phyloP scores from a whole-genome alignment of 2,113 vertebrate species.

The Columbina picui region DNA sequence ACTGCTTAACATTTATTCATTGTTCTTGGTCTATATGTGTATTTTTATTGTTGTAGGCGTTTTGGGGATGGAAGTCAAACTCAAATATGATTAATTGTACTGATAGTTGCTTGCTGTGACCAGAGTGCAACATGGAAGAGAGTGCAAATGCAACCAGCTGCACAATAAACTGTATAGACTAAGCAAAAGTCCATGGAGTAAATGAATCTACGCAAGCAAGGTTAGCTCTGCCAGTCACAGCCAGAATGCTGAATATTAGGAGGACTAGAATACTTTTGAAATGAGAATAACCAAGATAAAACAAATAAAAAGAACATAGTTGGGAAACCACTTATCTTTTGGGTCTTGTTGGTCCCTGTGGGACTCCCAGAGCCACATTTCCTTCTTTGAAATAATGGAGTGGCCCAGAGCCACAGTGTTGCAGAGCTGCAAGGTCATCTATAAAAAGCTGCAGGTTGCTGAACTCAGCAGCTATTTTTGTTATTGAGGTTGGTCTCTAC shows the following conservation, averaged over 20 bases:
- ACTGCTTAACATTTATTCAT: neutral
- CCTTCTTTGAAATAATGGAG: constrained; percentile 41
- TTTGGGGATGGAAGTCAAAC: neutral
- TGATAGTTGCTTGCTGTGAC: neutral
- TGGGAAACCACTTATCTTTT: constrained; percentile 53
- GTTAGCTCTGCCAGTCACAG: neutral
- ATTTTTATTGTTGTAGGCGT: neutral
- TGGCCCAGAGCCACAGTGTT: constrained; percentile 46
- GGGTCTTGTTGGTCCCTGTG: constrained; percentile 14
- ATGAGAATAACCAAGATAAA: constrained; percentile 3
- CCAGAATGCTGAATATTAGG: neutral
- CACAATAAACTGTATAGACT: neutral
- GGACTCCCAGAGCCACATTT: constrained; percentile 16
- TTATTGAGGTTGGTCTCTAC: constrained; percentile 35
- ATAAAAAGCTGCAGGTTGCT: constrained; percentile 55
- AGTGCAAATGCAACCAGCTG: neutral
- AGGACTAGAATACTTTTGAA: constrained; percentile 24
- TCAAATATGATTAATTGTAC: neutral
- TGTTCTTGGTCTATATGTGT: neutral
- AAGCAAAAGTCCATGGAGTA: neutral
- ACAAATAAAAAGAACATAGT: constrained; percentile 6
- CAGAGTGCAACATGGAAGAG: neutral
- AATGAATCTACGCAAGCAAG: neutral
- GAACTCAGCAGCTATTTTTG: constrained; percentile 52
- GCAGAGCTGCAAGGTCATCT: constrained; percentile 46